These are phyloP conservation scores for Cabera pusaria DNA, from an alignment of 2,888 invertebrate species.

Conservation along the genomic window DNA sequence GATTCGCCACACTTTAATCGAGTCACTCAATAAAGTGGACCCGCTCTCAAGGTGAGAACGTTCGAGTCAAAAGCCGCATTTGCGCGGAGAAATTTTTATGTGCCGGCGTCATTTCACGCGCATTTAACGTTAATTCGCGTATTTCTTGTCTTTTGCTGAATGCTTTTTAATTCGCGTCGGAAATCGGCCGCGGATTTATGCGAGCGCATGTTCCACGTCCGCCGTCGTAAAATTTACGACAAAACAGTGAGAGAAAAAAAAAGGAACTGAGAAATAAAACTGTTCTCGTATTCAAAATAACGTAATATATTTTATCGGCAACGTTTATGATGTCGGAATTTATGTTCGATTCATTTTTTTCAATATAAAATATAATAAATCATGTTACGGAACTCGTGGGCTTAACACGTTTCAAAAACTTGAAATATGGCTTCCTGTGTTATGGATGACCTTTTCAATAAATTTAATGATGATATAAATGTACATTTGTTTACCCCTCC, in stretches of 20 bases:
- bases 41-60: constrained; percentile 67
- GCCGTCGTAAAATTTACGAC: constrained; percentile 58
- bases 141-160: constrained; percentile 59
- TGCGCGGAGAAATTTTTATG: constrained; percentile 72
- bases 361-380: constrained; percentile 56
- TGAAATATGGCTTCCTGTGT: constrained; percentile 48
- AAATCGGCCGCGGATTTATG: constrained; percentile 57
- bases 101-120: constrained; percentile 75
- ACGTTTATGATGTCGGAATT: constrained; percentile 59
- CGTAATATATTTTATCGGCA: constrained; percentile 58
- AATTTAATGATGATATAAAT: constrained; percentile 34
- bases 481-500: constrained; percentile 30
- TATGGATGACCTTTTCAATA: constrained; percentile 44
- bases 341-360: constrained; percentile 53
- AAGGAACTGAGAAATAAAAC: constrained; percentile 64
- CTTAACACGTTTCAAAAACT: constrained; percentile 40
- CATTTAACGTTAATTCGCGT: constrained; percentile 72
- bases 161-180: constrained; percentile 61
- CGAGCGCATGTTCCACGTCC: constrained; percentile 54
- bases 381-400: constrained; percentile 48
- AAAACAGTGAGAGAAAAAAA: constrained; percentile 42
- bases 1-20: constrained; percentile 77
- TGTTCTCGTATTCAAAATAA: constrained; percentile 63
- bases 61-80: constrained; percentile 61
- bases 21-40: constrained; percentile 65